Evolutionary conservation across 2,113 vertebrate genomes (phyloP), one percentile per base, ranked within the genome.

Genomic region (Sphaerodactylus townsendi): DNA sequence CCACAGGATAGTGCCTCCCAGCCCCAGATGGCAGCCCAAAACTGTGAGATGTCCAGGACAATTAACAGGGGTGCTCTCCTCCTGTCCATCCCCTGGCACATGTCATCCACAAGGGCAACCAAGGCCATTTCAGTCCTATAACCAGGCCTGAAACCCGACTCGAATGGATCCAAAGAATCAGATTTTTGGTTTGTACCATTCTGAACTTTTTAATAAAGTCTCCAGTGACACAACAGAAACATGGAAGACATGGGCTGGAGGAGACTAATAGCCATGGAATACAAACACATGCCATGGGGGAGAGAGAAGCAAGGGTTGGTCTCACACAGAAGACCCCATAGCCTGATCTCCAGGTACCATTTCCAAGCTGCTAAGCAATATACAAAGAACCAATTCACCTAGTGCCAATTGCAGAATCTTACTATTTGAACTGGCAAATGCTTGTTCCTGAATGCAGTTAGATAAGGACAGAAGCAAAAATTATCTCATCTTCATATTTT

Each of bases 401-500:
- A 44, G 39, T 25, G 3, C n/a, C 19, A 15, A 19, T 33, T 74
- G 35, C 13, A 11, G 30, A 64, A 21, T 19, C 11, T n/a, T 86
- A 37, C 64, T 73, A 0, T 0, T 39, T 39, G 79, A 85, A 87
- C 21, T 33, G 86, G 21, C n/a, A 83, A 35, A n/a, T 73, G 39
- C n/a, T 48, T 81, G 71, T 73, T 85, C 30, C 66, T 59, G 13
- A 25, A 84, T 15, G 37, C 62, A 83, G 76, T 62, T 76, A 53
- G 56, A 77, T 30, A 41, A 72, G 14, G 39, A 28, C 23, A 28
- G 66, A 77, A 50, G 83, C n/a, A 2, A 91, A 25, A 71, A 62
- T 71, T 13, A 72, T 5, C 62, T 79, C 86, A 91, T 28, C 72
- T 81, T 84, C 62, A 85, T 41, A 62, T 59, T 35, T 30, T 72